phyloP scores from a whole-genome alignment of 2,888 invertebrate species.

The Mechanitis messenoides region DNA sequence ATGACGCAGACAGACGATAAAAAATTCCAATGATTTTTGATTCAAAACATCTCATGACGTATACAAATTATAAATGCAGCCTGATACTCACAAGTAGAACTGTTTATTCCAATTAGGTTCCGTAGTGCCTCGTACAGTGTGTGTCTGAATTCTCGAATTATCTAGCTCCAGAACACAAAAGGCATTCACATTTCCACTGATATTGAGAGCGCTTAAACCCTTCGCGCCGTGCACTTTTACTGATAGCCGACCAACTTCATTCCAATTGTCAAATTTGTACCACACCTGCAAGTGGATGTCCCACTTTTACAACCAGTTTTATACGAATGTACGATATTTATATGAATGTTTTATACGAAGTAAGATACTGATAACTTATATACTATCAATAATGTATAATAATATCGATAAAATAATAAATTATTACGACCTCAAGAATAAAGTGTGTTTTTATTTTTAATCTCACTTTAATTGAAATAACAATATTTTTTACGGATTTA shows the following conservation, averaged over 20 bases:
- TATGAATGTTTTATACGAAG: no score
- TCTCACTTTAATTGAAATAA: no score
- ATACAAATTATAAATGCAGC: neutral
- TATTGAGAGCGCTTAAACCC: conserved; percentile 51
- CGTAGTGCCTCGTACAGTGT: conserved; percentile 50
- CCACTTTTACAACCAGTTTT: neutral
- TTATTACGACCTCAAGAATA: neutral
- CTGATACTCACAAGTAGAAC: conserved; percentile 59
- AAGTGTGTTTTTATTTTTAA: neutral
- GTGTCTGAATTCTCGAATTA: conserved; percentile 66
- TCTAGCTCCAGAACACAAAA: conserved; percentile 66
- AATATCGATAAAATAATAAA: neutral
- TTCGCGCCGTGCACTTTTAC: conserved; percentile 61
- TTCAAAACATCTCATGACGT: no score
- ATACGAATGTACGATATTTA: neutral
- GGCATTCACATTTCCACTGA: conserved; percentile 58
- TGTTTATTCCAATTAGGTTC: conserved; percentile 66
- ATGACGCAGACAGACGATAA: no score
- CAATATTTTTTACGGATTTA: no score
- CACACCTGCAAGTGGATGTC: conserved; percentile 45
- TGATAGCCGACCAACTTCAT: conserved; percentile 60
- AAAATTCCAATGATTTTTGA: no score
- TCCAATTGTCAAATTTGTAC: conserved; percentile 59
- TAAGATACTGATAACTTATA: no score
- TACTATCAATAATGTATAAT: neutral